phyloP scores from a whole-genome alignment of 2,888 invertebrate genomes.

The Nezara viridula region DNA sequence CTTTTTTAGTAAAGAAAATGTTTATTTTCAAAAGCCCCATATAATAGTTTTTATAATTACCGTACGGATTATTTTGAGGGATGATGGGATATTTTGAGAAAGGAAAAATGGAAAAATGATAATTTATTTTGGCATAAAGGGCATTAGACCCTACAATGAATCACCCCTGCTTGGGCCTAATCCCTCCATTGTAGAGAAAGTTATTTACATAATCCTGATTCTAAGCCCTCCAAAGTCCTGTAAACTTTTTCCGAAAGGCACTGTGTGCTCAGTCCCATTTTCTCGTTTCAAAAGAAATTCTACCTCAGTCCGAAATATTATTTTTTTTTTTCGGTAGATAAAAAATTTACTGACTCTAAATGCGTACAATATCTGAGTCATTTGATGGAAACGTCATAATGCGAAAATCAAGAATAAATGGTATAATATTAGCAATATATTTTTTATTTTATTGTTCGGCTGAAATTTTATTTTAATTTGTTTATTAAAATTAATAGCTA shows the following conservation, averaged over 20 bases:
- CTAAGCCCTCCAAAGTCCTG: slow-evolving; percentile 40
- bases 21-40: no score
- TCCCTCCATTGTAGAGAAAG: slow-evolving; percentile 37
- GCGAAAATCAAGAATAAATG: no score
- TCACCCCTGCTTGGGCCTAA: neutral
- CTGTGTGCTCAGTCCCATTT: slow-evolving; percentile 10
- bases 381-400: no score
- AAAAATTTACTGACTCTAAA: neutral
- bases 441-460: no score
- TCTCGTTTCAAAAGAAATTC: neutral
- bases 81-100: neutral
- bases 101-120: neutral
- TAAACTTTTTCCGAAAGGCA: neutral
- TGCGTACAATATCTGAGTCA: no score
- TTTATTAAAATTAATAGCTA: no score
- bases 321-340: neutral
- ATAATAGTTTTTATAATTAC: neutral
- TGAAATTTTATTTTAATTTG: no score
- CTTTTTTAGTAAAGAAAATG: no score
- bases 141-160: neutral
- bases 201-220: slow-evolving; percentile 26
- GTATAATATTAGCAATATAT: no score
- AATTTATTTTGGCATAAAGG: neutral
- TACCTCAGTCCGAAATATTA: neutral
- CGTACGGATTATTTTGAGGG: neutral